Percentiles rank a stretch among this genome's conserved stretches.
Conservation (phyloP, 2,888 invertebrate genomes). For the Lottia gigantea region DNA sequence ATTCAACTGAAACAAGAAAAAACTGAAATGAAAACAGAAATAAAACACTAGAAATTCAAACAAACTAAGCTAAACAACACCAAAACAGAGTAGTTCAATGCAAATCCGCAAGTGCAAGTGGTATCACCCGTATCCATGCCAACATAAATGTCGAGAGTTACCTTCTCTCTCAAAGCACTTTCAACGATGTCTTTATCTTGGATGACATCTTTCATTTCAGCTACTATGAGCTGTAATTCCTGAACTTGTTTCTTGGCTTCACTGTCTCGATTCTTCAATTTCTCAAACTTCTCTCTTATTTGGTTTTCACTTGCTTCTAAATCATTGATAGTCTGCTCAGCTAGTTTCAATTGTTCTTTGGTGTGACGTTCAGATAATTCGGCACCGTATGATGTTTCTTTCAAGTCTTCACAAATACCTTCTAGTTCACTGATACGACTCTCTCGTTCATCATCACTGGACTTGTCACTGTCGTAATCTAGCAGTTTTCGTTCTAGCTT, state of each 20-base stretch:
- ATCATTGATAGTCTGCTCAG: constrained; percentile 55
- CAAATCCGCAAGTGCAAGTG: too few species aligned
- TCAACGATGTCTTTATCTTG: constrained; percentile 53
- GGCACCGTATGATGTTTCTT: constrained; percentile 45
- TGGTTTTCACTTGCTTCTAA: constrained; percentile 50
- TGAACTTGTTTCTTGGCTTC: constrained; percentile 43
- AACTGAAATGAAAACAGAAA: too few species aligned
- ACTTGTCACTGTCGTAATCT: constrained; percentile 32
- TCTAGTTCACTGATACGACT: constrained; percentile 43
- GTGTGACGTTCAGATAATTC: constrained; percentile 49
- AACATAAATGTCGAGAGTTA: constrained; percentile 26
- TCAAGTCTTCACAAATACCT: constrained; percentile 50
- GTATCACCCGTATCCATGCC: background rate
- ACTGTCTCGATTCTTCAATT: constrained; percentile 43
- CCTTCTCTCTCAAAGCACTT: constrained; percentile 52
- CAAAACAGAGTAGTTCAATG: too few species aligned
- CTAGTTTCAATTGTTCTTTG: constrained; percentile 51
- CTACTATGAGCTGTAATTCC: constrained; percentile 43
- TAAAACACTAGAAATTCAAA: too few species aligned
- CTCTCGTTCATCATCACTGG: constrained; percentile 30
- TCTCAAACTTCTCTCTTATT: constrained; percentile 48
- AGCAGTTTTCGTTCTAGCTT: constrained; percentile 27
- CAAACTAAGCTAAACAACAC: too few species aligned
- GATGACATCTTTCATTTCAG: constrained; percentile 52
- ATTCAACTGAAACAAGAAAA: too few species aligned